Base-by-base conservation (phyloP, 2,113 vertebrate species). In the Trachemys scripta region DNA sequence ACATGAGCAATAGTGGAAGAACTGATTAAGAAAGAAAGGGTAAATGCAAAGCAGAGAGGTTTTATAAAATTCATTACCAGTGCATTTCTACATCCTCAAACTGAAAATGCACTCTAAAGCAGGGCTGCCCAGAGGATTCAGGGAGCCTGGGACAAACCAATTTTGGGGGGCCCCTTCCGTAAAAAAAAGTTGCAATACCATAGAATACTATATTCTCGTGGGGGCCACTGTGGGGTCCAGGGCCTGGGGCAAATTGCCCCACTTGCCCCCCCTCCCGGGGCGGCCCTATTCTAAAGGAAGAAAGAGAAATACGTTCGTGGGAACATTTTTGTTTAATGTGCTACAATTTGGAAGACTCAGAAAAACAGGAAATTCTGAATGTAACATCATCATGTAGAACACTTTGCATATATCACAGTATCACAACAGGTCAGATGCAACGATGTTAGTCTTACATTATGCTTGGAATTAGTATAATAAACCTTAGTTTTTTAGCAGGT, bases 1-100 rank as follows among this genome's bases (percentile, higher is more conserved):
- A 95, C 90, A 90, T 96, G 82, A 95, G 45, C 75, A 90, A 91
- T 79, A 69, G 92, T 83, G 38, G 86, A 94, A 95, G 88, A 25
- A 31, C 53, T 81, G 19, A 29, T 62, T 90, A 69, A 75, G 93
- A 93, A 92, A 93, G 53, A 89, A 96, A 96, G 57, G 20, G 2
- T n/a, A 94, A 87, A 95, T 83, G 82, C 42, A 92, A 90, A 92
- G 4, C 6, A 49, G 42, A 83, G 84, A 13, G 25, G 16, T 83
- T 95, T 88, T 56, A 16, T 90, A 84, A 89, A 38, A 89, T 56
- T 17, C 45, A 78, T 72, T 49, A 80, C 51, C 35, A 86, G 20
- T 53, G 90, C 56, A 69, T 65, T 89, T 82, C 53, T 86, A 82
- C 86, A 85, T 10, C n/a, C 5, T 88, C 79, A 90, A 93, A 87